A percentile compares a stretch with the other conserved stretches of the same genome.
These are phyloP conservation scores for Dastarcus helophoroides DNA, from an alignment of 2,888 invertebrate genomes.

Conservation along the genomic window DNA sequence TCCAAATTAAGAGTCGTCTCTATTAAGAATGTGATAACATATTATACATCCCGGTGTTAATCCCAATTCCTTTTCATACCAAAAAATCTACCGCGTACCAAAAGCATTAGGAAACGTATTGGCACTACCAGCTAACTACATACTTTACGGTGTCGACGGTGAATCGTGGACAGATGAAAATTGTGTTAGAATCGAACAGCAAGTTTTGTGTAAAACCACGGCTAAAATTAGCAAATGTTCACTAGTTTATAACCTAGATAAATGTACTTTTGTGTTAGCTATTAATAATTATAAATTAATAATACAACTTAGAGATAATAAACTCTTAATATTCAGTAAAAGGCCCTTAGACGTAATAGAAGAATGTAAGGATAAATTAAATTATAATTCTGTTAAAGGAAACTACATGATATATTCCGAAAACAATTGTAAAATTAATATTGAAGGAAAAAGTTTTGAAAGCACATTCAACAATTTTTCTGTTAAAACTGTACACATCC, in stretches of 20 bases:
- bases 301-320: neutral
- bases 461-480: constrained; percentile 3
- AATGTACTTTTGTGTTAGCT: too few relatives aligned
- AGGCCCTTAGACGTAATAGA: neutral
- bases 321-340: constrained; percentile 1
- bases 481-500: neutral
- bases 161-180: neutral
- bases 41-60: neutral
- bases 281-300: too few relatives aligned
- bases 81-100: constrained; percentile 1
- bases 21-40: neutral
- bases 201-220: neutral
- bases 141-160: neutral
- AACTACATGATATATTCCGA: neutral
- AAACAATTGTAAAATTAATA: constrained; percentile 2
- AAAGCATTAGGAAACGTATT: neutral
- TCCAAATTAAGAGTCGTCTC: neutral
- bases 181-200: neutral
- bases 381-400: neutral
- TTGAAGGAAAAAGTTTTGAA: neutral
- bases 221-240: neutral
- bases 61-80: constrained; percentile 1
- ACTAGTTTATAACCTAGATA: neutral
- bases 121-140: neutral
- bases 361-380: constrained; percentile 2